Evolutionary conservation across 2,797 vertebrate genomes (phyloP).

Genomic region (Myotis daubentonii): DNA sequence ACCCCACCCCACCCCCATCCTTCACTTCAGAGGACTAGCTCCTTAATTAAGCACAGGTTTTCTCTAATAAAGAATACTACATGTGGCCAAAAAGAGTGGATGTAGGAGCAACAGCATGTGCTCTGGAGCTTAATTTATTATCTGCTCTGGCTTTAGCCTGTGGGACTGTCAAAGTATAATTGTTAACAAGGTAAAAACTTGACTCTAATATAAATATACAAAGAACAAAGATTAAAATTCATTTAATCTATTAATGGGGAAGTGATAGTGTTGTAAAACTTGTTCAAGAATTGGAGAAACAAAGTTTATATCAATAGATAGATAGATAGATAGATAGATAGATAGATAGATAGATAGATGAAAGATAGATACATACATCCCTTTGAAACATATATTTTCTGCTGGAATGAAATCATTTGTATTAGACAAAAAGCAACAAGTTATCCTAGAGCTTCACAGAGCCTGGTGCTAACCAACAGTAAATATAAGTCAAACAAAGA

Average conservation of each 20-base stretch:
- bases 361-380: background rate
- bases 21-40: background rate
- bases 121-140: background rate
- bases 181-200: background rate
- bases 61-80: background rate
- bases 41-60: background rate
- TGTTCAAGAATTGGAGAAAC: background rate
- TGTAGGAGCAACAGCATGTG: background rate
- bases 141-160: background rate
- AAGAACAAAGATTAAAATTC: background rate
- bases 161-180: background rate
- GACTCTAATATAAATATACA: background rate
- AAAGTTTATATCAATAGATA: background rate
- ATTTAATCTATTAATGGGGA: background rate
- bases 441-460: slow-evolving; percentile 6
- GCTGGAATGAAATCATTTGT: background rate
- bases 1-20: too few relatives aligned
- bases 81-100: background rate
- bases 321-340: background rate
- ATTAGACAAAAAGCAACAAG: background rate
- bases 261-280: background rate
- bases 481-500: background rate
- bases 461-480: background rate
- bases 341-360: background rate
- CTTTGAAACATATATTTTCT: slow-evolving; percentile 30